These are phyloP conservation scores for Cistogaster globosa DNA, from an alignment of 2,888 invertebrate species.

Conservation along the genomic window DNA sequence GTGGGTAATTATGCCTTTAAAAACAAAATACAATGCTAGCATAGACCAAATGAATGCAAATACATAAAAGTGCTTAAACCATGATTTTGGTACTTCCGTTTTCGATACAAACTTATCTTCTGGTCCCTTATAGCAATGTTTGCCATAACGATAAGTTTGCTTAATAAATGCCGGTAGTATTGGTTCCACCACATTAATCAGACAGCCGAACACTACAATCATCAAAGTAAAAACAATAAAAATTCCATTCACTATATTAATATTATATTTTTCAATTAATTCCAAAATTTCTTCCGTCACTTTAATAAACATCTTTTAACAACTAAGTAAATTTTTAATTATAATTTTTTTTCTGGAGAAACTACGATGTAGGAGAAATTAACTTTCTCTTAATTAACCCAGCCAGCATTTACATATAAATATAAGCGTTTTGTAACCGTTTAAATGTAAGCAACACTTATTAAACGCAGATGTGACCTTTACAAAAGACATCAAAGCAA, in stretches of 20 bases:
- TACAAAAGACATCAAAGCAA: no score
- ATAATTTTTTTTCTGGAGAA: no score
- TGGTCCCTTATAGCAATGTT: constrained; percentile 85
- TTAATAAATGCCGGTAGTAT: constrained; percentile 87
- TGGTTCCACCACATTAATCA: constrained; percentile 87
- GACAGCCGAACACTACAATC: constrained; percentile 85
- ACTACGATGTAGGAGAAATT: no score
- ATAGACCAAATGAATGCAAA: constrained; percentile 86
- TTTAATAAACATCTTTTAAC: constrained; percentile 26
- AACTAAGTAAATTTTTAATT: neutral
- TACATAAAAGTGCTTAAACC: constrained; percentile 92
- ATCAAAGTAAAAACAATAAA: constrained; percentile 79
- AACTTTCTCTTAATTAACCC: no score
- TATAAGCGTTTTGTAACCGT: no score
- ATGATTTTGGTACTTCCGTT: constrained; percentile 90
- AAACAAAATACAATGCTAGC: constrained; percentile 75
- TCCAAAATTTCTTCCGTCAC: constrained; percentile 25
- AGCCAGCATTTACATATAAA: no score
- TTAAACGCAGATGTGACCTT: no score
- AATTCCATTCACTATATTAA: constrained; percentile 78
- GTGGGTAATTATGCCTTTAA: constrained; percentile 82
- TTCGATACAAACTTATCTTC: constrained; percentile 80
- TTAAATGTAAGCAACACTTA: no score
- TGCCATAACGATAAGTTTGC: constrained; percentile 89
- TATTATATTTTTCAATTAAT: constrained; percentile 74